A percentile compares a stretch with the other conserved stretches of the same genome.
These are phyloP conservation scores for Sminthurides aquaticus DNA, from an alignment of 2,888 invertebrate genomes.

Conservation along the genomic window DNA sequence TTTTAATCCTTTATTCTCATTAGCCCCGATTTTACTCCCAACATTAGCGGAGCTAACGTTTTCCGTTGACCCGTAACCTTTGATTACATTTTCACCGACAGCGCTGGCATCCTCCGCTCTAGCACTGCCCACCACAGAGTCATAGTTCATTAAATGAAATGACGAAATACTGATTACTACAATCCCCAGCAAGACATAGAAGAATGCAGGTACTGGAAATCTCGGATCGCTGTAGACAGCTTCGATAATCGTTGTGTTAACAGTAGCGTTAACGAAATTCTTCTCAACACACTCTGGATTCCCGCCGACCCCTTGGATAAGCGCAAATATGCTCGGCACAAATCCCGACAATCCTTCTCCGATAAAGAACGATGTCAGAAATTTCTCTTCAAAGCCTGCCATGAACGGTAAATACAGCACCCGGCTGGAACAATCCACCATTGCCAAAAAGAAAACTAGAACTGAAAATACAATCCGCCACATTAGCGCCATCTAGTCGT, in stretches of 20 bases:
- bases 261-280: neutral
- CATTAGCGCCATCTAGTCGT: too few species aligned
- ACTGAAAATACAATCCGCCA: too few species aligned
- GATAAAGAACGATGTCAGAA: slow-evolving; percentile 71
- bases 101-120: neutral
- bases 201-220: slow-evolving; percentile 60
- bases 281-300: slow-evolving; percentile 14
- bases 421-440: slow-evolving; percentile 78
- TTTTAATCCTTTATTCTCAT: neutral
- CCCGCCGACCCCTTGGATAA: slow-evolving; percentile 69
- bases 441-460: slow-evolving; percentile 60
- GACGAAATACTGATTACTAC: slow-evolving; percentile 59
- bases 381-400: slow-evolving; percentile 60
- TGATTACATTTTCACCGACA: neutral
- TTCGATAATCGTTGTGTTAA: slow-evolving; percentile 4
- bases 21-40: neutral
- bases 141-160: slow-evolving; percentile 53
- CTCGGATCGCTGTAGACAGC: slow-evolving; percentile 49
- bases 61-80: slow-evolving; percentile 2
- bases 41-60: neutral
- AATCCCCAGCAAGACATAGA: slow-evolving; percentile 58
- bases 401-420: slow-evolving; percentile 80
- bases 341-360: slow-evolving; percentile 77
- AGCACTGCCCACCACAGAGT: neutral
- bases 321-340: slow-evolving; percentile 63